Base-by-base conservation (phyloP, 2,888 invertebrate species). In the Rapana venosa region DNA sequence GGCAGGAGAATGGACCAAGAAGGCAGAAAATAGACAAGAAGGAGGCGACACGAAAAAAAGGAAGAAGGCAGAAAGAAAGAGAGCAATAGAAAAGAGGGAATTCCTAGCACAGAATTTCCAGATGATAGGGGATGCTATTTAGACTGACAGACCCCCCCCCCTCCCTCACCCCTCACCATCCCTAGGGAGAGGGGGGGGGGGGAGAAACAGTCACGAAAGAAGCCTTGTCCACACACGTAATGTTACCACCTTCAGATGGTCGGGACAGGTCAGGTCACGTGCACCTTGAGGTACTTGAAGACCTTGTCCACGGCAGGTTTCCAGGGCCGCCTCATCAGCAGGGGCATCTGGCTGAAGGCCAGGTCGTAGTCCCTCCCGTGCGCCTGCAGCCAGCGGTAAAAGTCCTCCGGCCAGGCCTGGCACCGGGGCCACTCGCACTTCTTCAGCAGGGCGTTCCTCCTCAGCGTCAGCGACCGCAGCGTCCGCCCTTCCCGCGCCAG, bases 391-490 rank as follows among this genome's bases (percentile, higher is more conserved):
- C 98, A 98, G 36, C 96, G 92, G 93, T 97, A 97, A 95, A 97
- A 98, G 88, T 97, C 97, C 5, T 97, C 96, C 0, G 97, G 96
- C 98, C 97, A 98, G 90, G 97, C 97, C 0, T 97, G 97, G 94
- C 97, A 97, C 90, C 96, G 96, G 0, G 97, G 97, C 98, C 98
- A 98, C 91, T 97, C 97, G 94, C 95, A 95, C 91, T 95, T 94
- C 91, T 95, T 97, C 97, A 98, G 97, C 20, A 98, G 97, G 0
- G 97, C 98, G 94, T 98, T 98, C 87, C 97, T 97, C 84, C 98
- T 96, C 0, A 98, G 97, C 92, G 97, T 96, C 1, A 98, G 96
- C 88, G 97, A 96, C 35, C 97, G 96, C 89, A 98, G 96, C 93
- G 97, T 97, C 4, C 11, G 26, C 0, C 97, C 97, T 2, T 97